phyloP scores from a whole-genome alignment of 2,113 vertebrate species.

The Pogonocichla stellata region DNA sequence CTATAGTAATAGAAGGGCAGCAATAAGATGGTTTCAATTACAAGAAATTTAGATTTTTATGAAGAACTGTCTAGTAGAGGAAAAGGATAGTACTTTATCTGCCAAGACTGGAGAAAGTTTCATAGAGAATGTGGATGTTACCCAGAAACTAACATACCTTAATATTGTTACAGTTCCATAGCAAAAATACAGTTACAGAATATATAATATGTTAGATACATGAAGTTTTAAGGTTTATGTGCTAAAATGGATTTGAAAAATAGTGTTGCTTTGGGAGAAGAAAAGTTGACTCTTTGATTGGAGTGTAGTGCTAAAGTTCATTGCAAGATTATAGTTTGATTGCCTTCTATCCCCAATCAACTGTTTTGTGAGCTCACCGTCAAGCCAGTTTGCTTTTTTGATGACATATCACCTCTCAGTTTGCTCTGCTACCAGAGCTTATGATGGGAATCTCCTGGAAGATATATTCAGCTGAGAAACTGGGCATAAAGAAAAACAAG shows the following conservation, averaged over 20 bases:
- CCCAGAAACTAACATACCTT: background rate
- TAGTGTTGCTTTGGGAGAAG: background rate
- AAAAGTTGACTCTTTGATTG: background rate
- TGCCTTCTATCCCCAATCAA: background rate
- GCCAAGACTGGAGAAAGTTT: background rate
- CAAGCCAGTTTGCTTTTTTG: background rate
- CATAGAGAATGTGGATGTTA: background rate
- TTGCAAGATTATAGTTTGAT: background rate
- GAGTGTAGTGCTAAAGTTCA: background rate
- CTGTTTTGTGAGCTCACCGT: constrained; percentile 15
- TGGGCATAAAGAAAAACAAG: background rate
- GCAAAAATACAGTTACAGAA: background rate
- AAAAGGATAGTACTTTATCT: background rate
- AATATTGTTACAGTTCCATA: background rate
- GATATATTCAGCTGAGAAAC: background rate
- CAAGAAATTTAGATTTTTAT: background rate
- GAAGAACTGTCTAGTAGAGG: background rate
- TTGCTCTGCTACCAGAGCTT: background rate
- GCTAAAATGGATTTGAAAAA: background rate
- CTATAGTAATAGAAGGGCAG: background rate
- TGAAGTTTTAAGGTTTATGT: background rate
- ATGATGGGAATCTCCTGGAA: background rate
- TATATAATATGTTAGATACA: background rate
- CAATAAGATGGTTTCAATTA: background rate
- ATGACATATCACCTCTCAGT: background rate